Evolutionary conservation across 2,113 vertebrate genomes (phyloP), one percentile per base, ranked within the genome.

Genomic region (Proterorhinus semilunaris): DNA sequence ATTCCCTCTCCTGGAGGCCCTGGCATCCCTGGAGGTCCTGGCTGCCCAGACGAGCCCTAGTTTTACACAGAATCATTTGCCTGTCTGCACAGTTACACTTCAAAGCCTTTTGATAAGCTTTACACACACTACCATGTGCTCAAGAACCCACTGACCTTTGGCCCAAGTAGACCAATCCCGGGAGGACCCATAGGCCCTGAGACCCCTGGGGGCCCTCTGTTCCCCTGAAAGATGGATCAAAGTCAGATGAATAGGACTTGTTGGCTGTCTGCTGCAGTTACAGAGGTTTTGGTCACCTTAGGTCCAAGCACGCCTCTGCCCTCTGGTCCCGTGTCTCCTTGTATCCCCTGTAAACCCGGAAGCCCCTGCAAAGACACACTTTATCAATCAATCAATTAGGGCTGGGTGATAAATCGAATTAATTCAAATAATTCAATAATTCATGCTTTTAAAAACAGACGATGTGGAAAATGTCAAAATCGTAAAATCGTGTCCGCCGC

Each of bases 281-380:
- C 12, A 36, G 10, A 42, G 10, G 36, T 13, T 16, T 10, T 10
- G 1, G 44, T 76, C 83, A 96, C 96, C 90, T 95, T 97, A 58
- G 83, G 69, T 75, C 95, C 95, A 45, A 93, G 87, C 64, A 94
- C 85, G 76, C 94, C 94, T 72, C 88, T 45, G 0, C 94, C 94
- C 81, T 87, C 93, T 66, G 88, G 85, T 51, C 94, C 96, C 62
- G 79, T 70, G 59, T 94, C 93, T 83, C 96, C 95, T 6, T 87
- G 87, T 45, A 80, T 79, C 15, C 95, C 95, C 52, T 86, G 80
- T 73, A 91, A 81, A 59, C 95, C 95, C 65, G 85, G 92, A 49
- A 84, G 85, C 46, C 95, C 95, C 95, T 97, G 43, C 69, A 66
- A 48, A 16, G 7, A 12, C 6, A 53, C 47, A 53, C 0, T 55